phyloP scores from a whole-genome alignment of 1,140 invertebrate species.

The Macrobrachium rosenbergii region DNA sequence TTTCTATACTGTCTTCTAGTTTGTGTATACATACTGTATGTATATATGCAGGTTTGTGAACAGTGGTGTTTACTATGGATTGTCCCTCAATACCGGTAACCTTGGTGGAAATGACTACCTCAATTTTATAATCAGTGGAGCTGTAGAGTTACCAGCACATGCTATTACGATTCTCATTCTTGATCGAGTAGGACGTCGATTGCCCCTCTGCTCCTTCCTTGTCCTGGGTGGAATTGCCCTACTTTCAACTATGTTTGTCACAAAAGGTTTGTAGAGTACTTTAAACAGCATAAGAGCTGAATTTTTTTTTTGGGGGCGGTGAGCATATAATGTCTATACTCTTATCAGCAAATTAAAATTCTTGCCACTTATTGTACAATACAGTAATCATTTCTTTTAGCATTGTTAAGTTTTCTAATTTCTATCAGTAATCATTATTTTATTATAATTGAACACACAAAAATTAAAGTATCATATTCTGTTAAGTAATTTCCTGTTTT shows the following conservation, averaged over 20 bases:
- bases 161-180: slow-evolving; percentile 80
- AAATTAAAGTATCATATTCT: too few species aligned
- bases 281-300: too few species aligned
- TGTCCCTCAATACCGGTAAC: slow-evolving; percentile 83
- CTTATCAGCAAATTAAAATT: too few species aligned
- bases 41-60: slow-evolving; percentile 77
- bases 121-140: slow-evolving; percentile 82
- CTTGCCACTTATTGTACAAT: too few species aligned
- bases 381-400: too few species aligned
- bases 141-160: slow-evolving; percentile 83
- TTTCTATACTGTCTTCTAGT: neutral
- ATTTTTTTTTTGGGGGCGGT: neutral
- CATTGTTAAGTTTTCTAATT: neutral
- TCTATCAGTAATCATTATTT: neutral
- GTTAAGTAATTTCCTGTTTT: too few species aligned
- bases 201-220: slow-evolving; percentile 80
- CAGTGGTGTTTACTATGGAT: slow-evolving; percentile 84
- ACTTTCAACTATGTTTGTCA: slow-evolving; percentile 69
- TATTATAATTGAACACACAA: too few species aligned
- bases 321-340: neutral
- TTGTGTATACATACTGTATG: neutral
- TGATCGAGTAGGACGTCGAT: slow-evolving; percentile 80
- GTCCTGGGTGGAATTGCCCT: slow-evolving; percentile 77
- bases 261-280: slow-evolving; percentile 15
- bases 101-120: slow-evolving; percentile 82